These are phyloP conservation scores for Esox masquinongy DNA, from an alignment of 2,797 vertebrate genomes.

Conservation along the genomic window DNA sequence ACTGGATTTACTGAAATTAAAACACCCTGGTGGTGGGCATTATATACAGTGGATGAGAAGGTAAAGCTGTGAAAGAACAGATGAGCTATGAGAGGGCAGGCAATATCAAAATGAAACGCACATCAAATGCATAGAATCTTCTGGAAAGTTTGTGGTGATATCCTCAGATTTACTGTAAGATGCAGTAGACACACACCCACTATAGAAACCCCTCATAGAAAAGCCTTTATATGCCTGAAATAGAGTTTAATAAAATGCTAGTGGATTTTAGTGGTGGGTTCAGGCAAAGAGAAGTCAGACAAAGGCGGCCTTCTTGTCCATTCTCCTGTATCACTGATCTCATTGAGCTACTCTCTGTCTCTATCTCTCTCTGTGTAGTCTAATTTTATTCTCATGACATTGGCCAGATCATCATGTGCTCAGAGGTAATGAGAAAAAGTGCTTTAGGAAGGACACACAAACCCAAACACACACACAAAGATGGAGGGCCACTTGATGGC, in stretches of 20 bases:
- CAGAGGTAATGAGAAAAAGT: slow-evolving; percentile 6
- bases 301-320: not conserved
- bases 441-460: not conserved
- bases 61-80: not conserved
- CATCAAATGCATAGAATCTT: not conserved
- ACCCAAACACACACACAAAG: slow-evolving; percentile 1
- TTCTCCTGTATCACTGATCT: slow-evolving; percentile 4
- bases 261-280: not conserved
- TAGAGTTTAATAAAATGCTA: not conserved
- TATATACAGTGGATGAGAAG: too few relatives aligned
- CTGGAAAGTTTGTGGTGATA: not conserved
- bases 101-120: not conserved
- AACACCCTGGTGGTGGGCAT: too few relatives aligned
- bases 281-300: not conserved
- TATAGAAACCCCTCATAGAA: not conserved
- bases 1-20: too few relatives aligned
- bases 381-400: slow-evolving; percentile 11
- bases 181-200: not conserved
- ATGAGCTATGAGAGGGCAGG: not conserved
- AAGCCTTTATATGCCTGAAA: not conserved
- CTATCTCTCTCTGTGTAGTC: not conserved
- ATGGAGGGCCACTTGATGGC: not conserved
- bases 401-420: slow-evolving; percentile 9
- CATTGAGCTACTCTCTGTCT: slow-evolving; percentile 5
- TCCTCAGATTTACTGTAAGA: not conserved